Conservation (phyloP, 2,888 invertebrate genomes). For the Andrena marginata region DNA sequence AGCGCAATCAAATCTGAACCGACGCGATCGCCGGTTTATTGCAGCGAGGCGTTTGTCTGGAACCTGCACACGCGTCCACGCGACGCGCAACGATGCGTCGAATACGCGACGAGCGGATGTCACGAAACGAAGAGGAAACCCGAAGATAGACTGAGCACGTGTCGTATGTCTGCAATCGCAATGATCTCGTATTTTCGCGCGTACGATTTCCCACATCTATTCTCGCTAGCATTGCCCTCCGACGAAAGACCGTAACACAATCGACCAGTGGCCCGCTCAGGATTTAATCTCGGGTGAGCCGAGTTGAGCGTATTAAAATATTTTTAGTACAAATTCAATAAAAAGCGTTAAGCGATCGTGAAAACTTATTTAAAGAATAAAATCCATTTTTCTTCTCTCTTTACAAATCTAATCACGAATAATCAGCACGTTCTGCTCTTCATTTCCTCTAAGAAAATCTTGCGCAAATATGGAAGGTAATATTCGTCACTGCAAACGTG, state of each 20-base stretch:
- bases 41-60: constrained; percentile 30
- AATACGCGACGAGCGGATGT: constrained; percentile 77
- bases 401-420: too few relatives aligned
- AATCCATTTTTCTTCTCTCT: too few relatives aligned
- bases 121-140: constrained; percentile 80
- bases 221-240: not conserved
- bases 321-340: too few relatives aligned
- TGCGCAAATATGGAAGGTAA: too few relatives aligned
- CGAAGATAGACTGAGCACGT: constrained; percentile 68
- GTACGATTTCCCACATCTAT: constrained; percentile 11
- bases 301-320: too few relatives aligned
- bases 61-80: constrained; percentile 19
- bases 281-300: not conserved
- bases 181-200: constrained; percentile 46
- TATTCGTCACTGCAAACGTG: too few relatives aligned
- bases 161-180: constrained; percentile 60
- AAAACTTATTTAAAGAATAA: too few relatives aligned
- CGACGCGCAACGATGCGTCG: constrained; percentile 55
- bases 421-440: too few relatives aligned
- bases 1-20: not conserved
- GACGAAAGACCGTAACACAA: not conserved
- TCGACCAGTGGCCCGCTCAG: not conserved
- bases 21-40: constrained; percentile 8
- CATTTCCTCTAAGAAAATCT: too few relatives aligned
- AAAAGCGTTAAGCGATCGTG: too few relatives aligned